Conservation (phyloP, 2,888 invertebrate genomes). For the Platypus cylindrus region DNA sequence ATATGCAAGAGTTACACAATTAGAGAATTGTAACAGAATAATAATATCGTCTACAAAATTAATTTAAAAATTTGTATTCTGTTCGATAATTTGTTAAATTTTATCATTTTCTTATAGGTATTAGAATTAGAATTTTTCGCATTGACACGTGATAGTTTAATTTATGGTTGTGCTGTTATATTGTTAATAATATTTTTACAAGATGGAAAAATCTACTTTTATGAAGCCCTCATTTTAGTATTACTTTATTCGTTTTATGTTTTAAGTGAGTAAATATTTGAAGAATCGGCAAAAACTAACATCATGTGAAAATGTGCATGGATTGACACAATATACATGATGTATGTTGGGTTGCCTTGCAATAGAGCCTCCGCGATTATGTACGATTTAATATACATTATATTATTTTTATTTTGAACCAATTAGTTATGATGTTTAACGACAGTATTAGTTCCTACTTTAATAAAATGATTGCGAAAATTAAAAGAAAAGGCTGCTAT, state of each 20-base stretch:
- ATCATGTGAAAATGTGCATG: no score
- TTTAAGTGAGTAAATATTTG: slow-evolving; percentile 38
- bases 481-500: slow-evolving; percentile 40
- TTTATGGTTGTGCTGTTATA: slow-evolving; percentile 61
- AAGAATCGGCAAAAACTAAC: no score
- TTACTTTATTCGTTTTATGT: slow-evolving; percentile 61
- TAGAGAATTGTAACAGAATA: no score
- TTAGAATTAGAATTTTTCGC: slow-evolving; percentile 56
- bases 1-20: no score
- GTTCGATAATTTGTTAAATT: neutral
- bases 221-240: slow-evolving; percentile 61
- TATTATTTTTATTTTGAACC: no score
- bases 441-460: slow-evolving; percentile 42
- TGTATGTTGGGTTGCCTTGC: no score
- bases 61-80: neutral
- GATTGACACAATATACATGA: no score
- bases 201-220: slow-evolving; percentile 68
- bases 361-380: no score
- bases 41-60: no score
- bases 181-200: slow-evolving; percentile 58
- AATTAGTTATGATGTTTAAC: slow-evolving; percentile 62
- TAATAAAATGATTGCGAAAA: slow-evolving; percentile 37
- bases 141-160: slow-evolving; percentile 59
- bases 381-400: no score
- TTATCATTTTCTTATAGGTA: slow-evolving; percentile 5